These are phyloP conservation scores for Pseudotriccus pelzelni DNA, from an alignment of 2,797 vertebrate species.

Conservation along the genomic window DNA sequence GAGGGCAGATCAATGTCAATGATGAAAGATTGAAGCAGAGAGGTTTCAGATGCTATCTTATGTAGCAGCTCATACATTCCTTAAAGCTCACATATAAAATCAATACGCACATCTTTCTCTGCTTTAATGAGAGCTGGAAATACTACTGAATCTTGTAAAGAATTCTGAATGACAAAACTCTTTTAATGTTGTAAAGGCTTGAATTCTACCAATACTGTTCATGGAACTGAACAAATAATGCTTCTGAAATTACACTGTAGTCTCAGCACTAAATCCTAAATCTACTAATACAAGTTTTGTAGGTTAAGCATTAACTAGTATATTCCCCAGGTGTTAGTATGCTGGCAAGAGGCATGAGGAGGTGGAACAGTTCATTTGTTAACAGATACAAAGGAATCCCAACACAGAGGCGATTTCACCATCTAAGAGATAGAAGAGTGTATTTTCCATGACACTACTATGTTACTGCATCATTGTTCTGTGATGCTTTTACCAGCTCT, in stretches of 20 bases:
- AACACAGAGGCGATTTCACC: rapidly evolving
- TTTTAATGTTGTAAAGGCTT: neutral
- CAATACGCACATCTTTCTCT: neutral
- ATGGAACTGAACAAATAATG: neutral
- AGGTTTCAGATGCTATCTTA: neutral
- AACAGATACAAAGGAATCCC: neutral
- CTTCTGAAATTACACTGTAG: neutral
- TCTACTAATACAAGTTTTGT: neutral
- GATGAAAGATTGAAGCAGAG: neutral
- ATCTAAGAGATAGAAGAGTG: neutral
- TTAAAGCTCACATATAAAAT: neutral
- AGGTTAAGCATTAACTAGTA: neutral
- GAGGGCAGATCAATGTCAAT: neutral
- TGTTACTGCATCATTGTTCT: neutral
- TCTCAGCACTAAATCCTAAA: neutral
- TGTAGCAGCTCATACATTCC: neutral
- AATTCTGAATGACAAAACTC: neutral
- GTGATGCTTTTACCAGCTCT: neutral
- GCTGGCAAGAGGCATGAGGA: neutral
- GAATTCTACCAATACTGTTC: neutral
- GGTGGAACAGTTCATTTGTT: neutral
- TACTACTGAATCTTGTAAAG: neutral
- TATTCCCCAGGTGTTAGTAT: neutral
- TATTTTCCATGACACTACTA: neutral
- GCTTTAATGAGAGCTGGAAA: neutral